Evolutionary conservation across 2,888 invertebrate genomes (phyloP), one percentile per base, ranked within the genome.

Genomic region (Agrilus cyanescens): DNA sequence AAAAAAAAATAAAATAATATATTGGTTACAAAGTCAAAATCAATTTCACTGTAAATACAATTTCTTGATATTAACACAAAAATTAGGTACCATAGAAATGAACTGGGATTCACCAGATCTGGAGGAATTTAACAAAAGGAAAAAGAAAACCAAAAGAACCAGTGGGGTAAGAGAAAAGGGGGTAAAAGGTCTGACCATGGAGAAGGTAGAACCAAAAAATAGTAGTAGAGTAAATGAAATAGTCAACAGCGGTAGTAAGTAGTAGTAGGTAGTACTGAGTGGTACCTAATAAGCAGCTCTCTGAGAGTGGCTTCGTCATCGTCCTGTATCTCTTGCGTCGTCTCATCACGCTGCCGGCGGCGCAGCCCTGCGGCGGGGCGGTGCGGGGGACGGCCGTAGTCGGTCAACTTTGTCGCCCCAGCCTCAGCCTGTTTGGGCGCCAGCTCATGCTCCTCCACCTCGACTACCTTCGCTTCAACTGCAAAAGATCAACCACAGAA

Each of bases 251-350:
- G 8, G 14, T 15, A 16, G 15, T 33, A 16, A 31, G 25, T 25
- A 25, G 10, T 10, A 10, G 25, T 25, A 10, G n/a, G 4, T 33
- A 16, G 8, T 8, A 15, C 4, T 16, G 33, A 15, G 33, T 38
- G 53, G 51, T 70, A 75, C 88, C 88, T 88, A 83, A 88, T 82
- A 75, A 89, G 86, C 78, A 89, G 81, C 82, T 88, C 86, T 79
- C 87, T 85, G 75, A 89, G 83, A 77, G 87, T 88, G 71, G 86
- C 85, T 78, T 89, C 88, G 80, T 89, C 88, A 67, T 76, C 76
- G 65, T 70, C 70, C 68, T 73, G 72, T 72, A 73, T 69, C 74
- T 86, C 85, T 74, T 82, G 80, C 76, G 79, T 74, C 81, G 81
- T 78, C 77, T 80, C 82, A 82, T 82, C 78, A 79, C 81, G 79